Base-by-base conservation (phyloP, 2,888 invertebrate species). In the Agonopterix subpropinquella region DNA sequence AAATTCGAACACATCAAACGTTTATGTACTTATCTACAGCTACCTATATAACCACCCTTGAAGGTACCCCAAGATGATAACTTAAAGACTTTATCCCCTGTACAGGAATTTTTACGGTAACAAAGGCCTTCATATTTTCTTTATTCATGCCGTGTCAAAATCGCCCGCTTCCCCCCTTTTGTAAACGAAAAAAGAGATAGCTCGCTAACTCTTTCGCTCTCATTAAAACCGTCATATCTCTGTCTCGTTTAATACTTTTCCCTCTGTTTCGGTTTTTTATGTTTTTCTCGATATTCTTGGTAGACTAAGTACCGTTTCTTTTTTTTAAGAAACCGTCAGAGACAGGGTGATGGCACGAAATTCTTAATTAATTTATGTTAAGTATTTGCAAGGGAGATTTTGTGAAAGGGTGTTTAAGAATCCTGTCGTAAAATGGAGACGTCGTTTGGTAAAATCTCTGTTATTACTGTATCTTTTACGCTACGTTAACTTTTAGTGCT, bases 101-200 rank as follows among this genome's bases (percentile, higher is more conserved):
- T 83, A 78, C 78, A 80, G 85, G 86, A 88, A 86, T 88, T 87
- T 87, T 87, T 88, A 87, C 85, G 81, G 82, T 72, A 83, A 84
- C 83, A 83, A 84, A 84, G 84, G 82, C 86, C 76, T 79, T 86
- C 84, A 87, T 88, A 88, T 88, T 87, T 88, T 87, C 86, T 87
- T 87, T 86, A 85, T 85, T 85, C 84, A 79, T 79, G 67, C 79
- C 84, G 83, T 82, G 82, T 85, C 81, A 82, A 82, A 84, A 82
- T 84, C 80, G 78, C 72, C 79, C 75, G 61, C 68, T 68, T 64
- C 67, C 77, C 80, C 74, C 80, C 74, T 72, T 74, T 73, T 62
- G 64, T 63, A 61, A 74, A 61, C 64, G 72, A 74, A 82, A 83
- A 81, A 80, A 77, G 77, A 77, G 74, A 84, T 69, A 75, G 65